A percentile compares a stretch with the other conserved stretches of the same genome.
Evolutionary conservation across 2,888 invertebrate genomes (phyloP).

Genomic region (Lordiphosa fenestrarum): DNA sequence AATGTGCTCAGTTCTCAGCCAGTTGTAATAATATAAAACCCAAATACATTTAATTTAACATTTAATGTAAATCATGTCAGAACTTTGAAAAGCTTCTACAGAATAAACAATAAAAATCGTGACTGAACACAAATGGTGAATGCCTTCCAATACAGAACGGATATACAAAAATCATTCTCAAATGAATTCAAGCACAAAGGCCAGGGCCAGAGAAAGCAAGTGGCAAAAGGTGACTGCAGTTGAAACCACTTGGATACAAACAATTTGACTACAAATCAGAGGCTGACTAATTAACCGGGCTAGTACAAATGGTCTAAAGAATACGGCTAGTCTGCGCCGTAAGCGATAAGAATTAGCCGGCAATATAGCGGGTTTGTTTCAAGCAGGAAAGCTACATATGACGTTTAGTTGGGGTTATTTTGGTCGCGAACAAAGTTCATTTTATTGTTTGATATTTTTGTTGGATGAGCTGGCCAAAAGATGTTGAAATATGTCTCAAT

Average conservation of each 20-base stretch:
- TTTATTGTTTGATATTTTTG: constrained; percentile 5
- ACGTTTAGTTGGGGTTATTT: constrained; percentile 52
- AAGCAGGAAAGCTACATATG: constrained; percentile 38
- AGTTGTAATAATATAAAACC: constrained; percentile 13
- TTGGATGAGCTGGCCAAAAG: constrained; percentile 15
- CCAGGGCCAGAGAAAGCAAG: constrained; percentile 29
- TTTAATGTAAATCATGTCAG: constrained; percentile 7
- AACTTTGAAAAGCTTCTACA: constrained; percentile 5
- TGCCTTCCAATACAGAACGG: constrained; percentile 24
- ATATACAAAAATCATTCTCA: constrained; percentile 17
- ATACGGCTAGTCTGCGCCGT: constrained; percentile 28
- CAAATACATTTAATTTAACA: constrained; percentile 12
- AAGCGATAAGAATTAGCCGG: constrained; percentile 44
- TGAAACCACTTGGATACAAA: constrained; percentile 8
- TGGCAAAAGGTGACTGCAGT: too few relatives aligned
- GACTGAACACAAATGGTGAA: constrained; percentile 22
- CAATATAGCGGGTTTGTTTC: constrained; percentile 26
- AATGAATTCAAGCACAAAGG: constrained; percentile 36
- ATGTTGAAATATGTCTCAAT: constrained; percentile 40
- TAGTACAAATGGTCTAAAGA: constrained; percentile 1
- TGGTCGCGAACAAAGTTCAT: constrained; percentile 42
- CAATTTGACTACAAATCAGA: constrained; percentile 9
- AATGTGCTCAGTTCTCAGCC: not conserved
- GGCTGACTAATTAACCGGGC: not conserved
- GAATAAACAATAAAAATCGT: constrained; percentile 40